phyloP scores from a whole-genome alignment of 2,888 invertebrate species.

The Cephus pygmeus region DNA sequence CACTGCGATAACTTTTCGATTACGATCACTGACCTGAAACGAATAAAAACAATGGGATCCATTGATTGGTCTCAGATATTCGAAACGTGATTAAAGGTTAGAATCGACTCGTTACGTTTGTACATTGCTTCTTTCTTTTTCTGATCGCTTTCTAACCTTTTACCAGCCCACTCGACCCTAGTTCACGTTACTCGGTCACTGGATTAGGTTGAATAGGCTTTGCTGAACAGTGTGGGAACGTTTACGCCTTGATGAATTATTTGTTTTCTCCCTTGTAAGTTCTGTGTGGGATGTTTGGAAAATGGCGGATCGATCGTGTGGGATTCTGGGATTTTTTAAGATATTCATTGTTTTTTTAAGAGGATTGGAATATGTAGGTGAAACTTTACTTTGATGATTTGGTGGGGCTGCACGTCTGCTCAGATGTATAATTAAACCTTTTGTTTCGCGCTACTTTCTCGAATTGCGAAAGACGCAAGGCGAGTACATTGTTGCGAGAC shows the following conservation, averaged over 20 bases:
- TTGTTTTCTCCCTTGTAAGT: not conserved
- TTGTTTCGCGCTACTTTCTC: not conserved
- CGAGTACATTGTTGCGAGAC: not conserved
- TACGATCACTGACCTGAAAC: not conserved
- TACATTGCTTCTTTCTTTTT: not conserved
- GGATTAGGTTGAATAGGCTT: not conserved
- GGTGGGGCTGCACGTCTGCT: not conserved
- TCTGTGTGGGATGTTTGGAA: not conserved
- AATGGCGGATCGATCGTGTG: not conserved
- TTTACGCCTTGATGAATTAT: not conserved
- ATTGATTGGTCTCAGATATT: not conserved
- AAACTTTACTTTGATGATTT: not conserved
- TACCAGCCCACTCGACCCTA: not conserved
- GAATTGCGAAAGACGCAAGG: not conserved
- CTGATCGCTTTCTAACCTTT: not conserved
- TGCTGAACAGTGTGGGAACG: not conserved
- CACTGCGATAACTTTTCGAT: not conserved
- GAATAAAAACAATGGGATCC: not conserved
- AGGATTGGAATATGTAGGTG: not conserved
- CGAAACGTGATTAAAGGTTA: not conserved
- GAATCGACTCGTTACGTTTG: not conserved
- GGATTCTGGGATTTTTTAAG: slow-evolving; percentile 13
- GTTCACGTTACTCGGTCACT: not conserved
- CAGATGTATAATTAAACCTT: not conserved
- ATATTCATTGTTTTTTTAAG: not conserved